Evolutionary conservation across 2,113 vertebrate genomes (phyloP).

Genomic region (Bubo bubo): DNA sequence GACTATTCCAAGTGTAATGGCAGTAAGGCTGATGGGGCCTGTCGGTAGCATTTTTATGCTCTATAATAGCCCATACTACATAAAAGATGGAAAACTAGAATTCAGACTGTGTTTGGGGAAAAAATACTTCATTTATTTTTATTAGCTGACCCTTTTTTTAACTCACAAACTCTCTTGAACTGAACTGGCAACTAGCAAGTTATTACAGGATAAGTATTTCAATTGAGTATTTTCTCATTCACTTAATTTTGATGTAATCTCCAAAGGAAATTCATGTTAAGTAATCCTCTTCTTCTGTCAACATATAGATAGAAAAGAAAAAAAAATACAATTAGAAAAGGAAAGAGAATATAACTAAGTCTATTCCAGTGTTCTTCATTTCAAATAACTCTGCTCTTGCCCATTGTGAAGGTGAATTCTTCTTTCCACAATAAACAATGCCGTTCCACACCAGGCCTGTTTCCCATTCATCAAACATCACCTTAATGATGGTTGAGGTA

Average conservation of each 20-base stretch:
- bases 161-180: not conserved
- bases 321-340: not conserved
- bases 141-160: not conserved
- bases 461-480: not conserved
- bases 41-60: not conserved
- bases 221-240: not conserved
- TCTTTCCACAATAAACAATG: not conserved
- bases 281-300: not conserved
- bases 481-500: constrained; percentile 6
- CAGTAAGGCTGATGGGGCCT: not conserved
- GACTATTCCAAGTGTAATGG: not conserved
- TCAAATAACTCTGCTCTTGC: not conserved
- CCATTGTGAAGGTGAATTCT: not conserved
- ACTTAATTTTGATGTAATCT: not conserved
- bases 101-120: not conserved
- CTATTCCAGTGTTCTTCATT: not conserved
- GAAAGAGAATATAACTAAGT: not conserved
- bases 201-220: not conserved
- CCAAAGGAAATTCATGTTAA: not conserved
- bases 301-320: not conserved
- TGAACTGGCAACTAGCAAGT: not conserved
- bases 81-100: not conserved
- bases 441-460: not conserved
- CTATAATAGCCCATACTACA: not conserved
- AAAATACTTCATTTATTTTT: not conserved